Conservation (phyloP, 2,888 invertebrate genomes). For the Patella caerulea region DNA sequence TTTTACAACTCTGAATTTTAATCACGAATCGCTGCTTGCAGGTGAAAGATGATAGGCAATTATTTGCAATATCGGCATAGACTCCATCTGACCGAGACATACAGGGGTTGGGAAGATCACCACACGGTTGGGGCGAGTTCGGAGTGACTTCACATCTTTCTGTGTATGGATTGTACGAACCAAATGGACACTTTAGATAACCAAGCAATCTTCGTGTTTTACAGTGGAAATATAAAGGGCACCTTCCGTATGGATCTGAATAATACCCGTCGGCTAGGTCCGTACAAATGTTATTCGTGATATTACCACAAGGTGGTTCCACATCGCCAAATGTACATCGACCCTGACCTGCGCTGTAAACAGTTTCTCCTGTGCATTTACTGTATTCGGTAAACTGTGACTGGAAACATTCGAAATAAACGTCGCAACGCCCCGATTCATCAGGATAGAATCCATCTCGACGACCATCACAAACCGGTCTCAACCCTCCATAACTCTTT, state of each 20-base stretch:
- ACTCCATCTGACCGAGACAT: constrained; percentile 23
- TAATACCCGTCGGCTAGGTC: constrained; percentile 30
- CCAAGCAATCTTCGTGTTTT: constrained; percentile 20
- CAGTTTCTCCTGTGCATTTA: constrained; percentile 38
- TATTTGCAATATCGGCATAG: constrained; percentile 26
- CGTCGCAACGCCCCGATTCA: constrained; percentile 43
- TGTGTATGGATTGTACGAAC: constrained; percentile 44
- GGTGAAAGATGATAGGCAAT: constrained; percentile 28
- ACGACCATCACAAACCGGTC: constrained; percentile 43
- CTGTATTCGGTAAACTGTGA: constrained; percentile 40
- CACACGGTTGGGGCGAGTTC: constrained; percentile 29
- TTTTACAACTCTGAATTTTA: constrained; percentile 13
- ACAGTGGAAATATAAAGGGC: constrained; percentile 35
- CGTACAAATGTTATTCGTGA: constrained; percentile 19
- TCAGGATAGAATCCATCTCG: constrained; percentile 49
- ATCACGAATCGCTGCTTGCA: constrained; percentile 25
- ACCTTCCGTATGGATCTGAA: constrained; percentile 35
- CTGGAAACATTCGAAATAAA: constrained; percentile 44
- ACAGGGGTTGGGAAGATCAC: constrained; percentile 30
- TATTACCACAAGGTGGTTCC: constrained; percentile 26
- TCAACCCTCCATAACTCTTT: constrained; percentile 36
- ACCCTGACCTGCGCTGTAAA: constrained; percentile 47
- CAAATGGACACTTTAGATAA: constrained; percentile 40
- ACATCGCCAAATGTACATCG: constrained; percentile 34
- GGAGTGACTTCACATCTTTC: constrained; percentile 35